Evolutionary conservation across 2,888 invertebrate genomes (phyloP).

Genomic region (Agrenia bidenticulata): DNA sequence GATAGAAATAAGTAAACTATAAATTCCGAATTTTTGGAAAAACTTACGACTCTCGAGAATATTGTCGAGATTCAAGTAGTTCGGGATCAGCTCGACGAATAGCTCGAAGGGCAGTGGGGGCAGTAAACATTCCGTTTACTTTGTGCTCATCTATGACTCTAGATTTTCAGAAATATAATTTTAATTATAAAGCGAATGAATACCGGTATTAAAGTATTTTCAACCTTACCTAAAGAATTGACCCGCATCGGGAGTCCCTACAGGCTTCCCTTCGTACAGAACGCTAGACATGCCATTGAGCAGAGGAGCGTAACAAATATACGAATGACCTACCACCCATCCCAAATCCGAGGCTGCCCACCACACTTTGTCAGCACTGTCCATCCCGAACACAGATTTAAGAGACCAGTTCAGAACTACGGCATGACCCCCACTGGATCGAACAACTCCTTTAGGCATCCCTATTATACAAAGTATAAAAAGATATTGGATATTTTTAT

Average conservation of each 20-base stretch:
- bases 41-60: constrained; percentile 66
- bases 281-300: constrained; percentile 77
- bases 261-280: constrained; percentile 91
- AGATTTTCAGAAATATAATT: too few relatives aligned
- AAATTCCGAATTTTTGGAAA: too few relatives aligned
- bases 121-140: constrained; percentile 81
- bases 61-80: constrained; percentile 67
- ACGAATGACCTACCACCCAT: constrained; percentile 94
- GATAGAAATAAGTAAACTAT: too few relatives aligned
- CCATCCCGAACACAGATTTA: constrained; percentile 76
- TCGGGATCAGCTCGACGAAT: constrained; percentile 79
- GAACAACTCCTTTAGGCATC: constrained; percentile 75
- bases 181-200: too few relatives aligned
- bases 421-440: constrained; percentile 86
- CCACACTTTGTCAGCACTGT: constrained; percentile 72
- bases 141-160: constrained; percentile 85
- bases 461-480: constrained; percentile 56
- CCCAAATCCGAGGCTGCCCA: constrained; percentile 89
- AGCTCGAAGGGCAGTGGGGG: constrained; percentile 86
- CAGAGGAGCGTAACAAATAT: constrained; percentile 88
- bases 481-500: too few relatives aligned
- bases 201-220: too few relatives aligned
- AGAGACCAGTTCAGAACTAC: constrained; percentile 83
- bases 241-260: constrained; percentile 88
- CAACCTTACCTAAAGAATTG: constrained; percentile 76